Conservation (phyloP, 1,140 invertebrate species). For the Eubasilissa regina region DNA sequence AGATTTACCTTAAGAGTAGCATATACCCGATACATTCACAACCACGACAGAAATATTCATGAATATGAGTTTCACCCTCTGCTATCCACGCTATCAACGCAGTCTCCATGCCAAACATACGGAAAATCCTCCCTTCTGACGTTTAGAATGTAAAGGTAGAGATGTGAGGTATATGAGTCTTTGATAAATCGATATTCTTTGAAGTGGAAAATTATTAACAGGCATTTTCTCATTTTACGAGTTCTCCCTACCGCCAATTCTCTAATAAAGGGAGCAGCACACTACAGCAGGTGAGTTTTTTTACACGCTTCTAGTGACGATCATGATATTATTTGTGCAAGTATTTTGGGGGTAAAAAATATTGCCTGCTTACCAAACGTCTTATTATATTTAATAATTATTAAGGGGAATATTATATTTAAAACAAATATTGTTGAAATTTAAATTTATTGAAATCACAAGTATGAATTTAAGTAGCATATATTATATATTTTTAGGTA, state of each 20-base stretch:
- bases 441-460: too few relatives aligned
- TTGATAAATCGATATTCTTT: conserved; percentile 57
- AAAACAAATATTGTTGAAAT: too few relatives aligned
- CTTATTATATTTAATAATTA: too few relatives aligned
- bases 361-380: too few relatives aligned
- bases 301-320: not conserved
- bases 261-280: conserved; percentile 12
- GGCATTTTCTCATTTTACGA: conserved; percentile 51
- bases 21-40: not conserved
- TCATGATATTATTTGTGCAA: too few relatives aligned
- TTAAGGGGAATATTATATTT: too few relatives aligned
- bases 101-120: conserved; percentile 13
- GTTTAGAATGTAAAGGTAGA: not conserved
- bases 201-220: conserved; percentile 57
- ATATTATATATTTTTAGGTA: too few relatives aligned
- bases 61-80: conserved; percentile 18
- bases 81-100: conserved; percentile 2
- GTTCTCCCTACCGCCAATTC: conserved; percentile 21
- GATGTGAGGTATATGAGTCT: conserved; percentile 15
- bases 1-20: conserved; percentile 36
- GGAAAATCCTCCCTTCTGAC: conserved; percentile 7
- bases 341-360: too few relatives aligned
- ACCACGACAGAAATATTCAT: not conserved
- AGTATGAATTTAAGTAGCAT: too few relatives aligned
- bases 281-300: not conserved